phyloP scores from a whole-genome alignment of 2,888 invertebrate species.

The Platypus cylindrus region DNA sequence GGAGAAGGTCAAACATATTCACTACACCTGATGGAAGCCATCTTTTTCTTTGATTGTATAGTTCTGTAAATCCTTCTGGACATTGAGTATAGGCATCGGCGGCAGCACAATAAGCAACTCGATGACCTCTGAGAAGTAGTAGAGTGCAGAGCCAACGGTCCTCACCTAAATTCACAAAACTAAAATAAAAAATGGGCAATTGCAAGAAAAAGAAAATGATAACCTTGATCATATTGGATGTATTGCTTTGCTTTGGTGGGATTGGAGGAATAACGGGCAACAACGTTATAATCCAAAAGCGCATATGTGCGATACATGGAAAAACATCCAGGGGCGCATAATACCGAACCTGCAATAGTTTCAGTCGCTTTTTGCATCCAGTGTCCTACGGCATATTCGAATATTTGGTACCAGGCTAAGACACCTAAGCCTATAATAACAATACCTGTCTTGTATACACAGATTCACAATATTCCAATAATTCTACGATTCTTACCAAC shows the following conservation, averaged over 20 bases:
- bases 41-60: slow-evolving; percentile 85
- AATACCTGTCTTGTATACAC: background rate
- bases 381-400: slow-evolving; percentile 86
- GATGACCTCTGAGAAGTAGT: slow-evolving; percentile 78
- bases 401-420: slow-evolving; percentile 45
- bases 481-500: slow-evolving; percentile 29
- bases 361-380: slow-evolving; percentile 90
- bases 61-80: slow-evolving; percentile 84
- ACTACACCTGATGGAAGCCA: slow-evolving; percentile 97
- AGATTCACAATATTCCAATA: background rate
- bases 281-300: slow-evolving; percentile 81
- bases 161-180: no score
- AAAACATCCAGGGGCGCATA: slow-evolving; percentile 88
- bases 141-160: slow-evolving; percentile 93
- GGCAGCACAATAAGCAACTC: slow-evolving; percentile 90
- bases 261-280: slow-evolving; percentile 74
- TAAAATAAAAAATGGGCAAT: background rate
- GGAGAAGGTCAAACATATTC: slow-evolving; percentile 80
- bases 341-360: slow-evolving; percentile 78
- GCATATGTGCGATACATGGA: slow-evolving; percentile 80
- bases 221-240: slow-evolving; percentile 87
- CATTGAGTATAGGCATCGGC: slow-evolving; percentile 91
- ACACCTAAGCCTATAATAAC: slow-evolving; percentile 40
- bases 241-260: slow-evolving; percentile 69
- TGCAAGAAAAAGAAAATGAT: no score